A percentile compares a stretch with the other conserved stretches of the same genome.
Conservation (phyloP, 1,140 invertebrate genomes). For the Sinonovacula constricta region DNA sequence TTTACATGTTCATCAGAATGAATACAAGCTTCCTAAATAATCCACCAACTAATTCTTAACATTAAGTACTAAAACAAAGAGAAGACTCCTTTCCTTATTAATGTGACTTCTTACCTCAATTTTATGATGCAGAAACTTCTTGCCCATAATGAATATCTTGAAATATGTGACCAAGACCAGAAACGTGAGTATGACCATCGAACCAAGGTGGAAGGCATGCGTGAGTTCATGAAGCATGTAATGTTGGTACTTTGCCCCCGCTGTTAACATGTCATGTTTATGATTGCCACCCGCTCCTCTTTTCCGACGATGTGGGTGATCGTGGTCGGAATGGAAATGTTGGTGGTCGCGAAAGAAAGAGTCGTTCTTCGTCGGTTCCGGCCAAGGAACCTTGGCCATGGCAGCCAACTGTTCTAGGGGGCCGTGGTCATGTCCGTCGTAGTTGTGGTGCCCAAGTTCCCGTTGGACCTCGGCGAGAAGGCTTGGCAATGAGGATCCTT, state of each 20-base stretch:
- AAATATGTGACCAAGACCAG: conserved; percentile 69
- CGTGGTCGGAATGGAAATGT: conserved; percentile 38
- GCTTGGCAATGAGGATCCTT: conserved; percentile 51
- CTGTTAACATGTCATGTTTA: conserved; percentile 56
- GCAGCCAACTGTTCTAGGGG: conserved; percentile 14
- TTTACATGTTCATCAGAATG: no score
- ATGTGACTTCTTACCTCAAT: conserved; percentile 72
- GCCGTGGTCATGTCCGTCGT: conserved; percentile 34
- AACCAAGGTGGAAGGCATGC: conserved; percentile 71
- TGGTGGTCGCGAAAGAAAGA: neutral
- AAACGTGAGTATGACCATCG: conserved; percentile 69
- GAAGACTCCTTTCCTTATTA: no score
- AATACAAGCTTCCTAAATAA: no score
- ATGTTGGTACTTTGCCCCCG: conserved; percentile 55
- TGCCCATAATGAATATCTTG: conserved; percentile 73
- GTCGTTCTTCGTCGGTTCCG: neutral
- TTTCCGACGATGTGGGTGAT: conserved; percentile 39
- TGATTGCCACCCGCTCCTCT: conserved; percentile 59
- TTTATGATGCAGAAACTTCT: conserved; percentile 72
- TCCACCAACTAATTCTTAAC: no score
- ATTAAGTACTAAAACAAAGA: no score
- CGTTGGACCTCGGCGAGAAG: conserved; percentile 57
- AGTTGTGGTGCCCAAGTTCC: conserved; percentile 35
- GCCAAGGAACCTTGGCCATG: conserved; percentile 18
- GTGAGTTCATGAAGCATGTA: conserved; percentile 68